A percentile compares a stretch with the other conserved stretches of the same genome.
These are phyloP conservation scores for Halictus rubicundus DNA, from an alignment of 1,140 invertebrate species.

Conservation along the genomic window DNA sequence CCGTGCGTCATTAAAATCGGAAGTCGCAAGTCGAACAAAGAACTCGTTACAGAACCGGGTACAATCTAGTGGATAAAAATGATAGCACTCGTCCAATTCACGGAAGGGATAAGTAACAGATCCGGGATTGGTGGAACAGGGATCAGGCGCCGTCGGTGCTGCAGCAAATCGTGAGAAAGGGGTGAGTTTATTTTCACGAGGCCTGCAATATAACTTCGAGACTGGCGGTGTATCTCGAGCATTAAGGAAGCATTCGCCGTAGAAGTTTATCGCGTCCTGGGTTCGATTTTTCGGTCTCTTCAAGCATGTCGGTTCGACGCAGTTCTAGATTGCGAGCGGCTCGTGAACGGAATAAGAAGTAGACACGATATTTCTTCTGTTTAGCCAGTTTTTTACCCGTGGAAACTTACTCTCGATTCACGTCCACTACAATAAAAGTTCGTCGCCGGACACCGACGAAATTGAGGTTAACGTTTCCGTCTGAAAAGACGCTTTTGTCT, in stretches of 20 bases:
- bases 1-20: too few relatives aligned
- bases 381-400: background rate
- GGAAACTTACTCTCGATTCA: conserved; percentile 6
- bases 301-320: conserved; percentile 30
- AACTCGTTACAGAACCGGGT: background rate
- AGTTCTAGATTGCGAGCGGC: conserved; percentile 54
- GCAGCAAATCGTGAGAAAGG: conserved; percentile 52
- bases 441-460: conserved; percentile 3
- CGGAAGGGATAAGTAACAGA: conserved; percentile 3
- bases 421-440: conserved; percentile 11
- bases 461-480: conserved; percentile 7
- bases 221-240: conserved; percentile 57
- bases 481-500: background rate
- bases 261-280: conserved; percentile 51
- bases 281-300: conserved; percentile 51
- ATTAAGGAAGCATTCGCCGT: conserved; percentile 67
- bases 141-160: conserved; percentile 5
- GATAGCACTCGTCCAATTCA: background rate
- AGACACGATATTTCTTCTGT: conserved; percentile 31
- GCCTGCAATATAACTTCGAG: conserved; percentile 61
- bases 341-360: conserved; percentile 55
- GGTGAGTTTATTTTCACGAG: conserved; percentile 55
- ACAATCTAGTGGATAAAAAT: conserved; percentile 9
- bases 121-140: background rate
- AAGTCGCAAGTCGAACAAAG: too few relatives aligned